Evolutionary conservation across 2,797 vertebrate genomes (phyloP).

Genomic region (Xenentodon cancila): DNA sequence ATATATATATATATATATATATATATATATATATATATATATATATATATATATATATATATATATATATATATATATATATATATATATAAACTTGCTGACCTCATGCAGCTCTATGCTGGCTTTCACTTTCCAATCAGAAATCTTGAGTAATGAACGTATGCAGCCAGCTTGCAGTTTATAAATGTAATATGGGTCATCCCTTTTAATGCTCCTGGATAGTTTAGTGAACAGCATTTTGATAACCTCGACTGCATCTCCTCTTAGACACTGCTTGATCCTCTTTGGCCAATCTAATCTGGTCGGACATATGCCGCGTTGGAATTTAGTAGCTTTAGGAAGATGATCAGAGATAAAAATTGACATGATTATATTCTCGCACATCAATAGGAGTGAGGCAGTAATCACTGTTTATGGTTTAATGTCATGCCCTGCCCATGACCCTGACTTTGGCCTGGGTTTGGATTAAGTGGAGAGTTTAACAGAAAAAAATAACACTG

Average conservation of each 20-base stretch:
- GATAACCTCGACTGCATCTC: conserved; percentile 46
- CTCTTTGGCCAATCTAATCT: conserved; percentile 74
- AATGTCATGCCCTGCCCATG: conserved; percentile 31
- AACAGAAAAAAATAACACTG: background rate
- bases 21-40: no score
- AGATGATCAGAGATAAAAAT: conserved; percentile 65
- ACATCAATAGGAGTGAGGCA: conserved; percentile 45
- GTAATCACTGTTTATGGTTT: conserved; percentile 62
- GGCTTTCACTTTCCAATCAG: background rate
- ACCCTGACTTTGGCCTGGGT: conserved; percentile 17
- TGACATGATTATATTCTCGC: conserved; percentile 46
- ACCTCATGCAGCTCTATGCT: background rate
- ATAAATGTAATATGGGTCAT: conserved; percentile 25
- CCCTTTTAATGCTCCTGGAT: conserved; percentile 30
- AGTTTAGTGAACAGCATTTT: conserved; percentile 48
- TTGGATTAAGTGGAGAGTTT: background rate
- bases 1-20: no score
- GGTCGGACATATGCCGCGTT: conserved; percentile 62
- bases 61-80: no score
- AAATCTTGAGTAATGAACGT: conserved; percentile 38
- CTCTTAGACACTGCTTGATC: conserved; percentile 67
- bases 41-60: no score
- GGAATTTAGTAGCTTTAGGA: conserved; percentile 61
- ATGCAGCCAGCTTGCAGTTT: conserved; percentile 40
- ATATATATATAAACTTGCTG: background rate